Conservation (phyloP, 2,797 vertebrate species). For the Falco rusticolus region DNA sequence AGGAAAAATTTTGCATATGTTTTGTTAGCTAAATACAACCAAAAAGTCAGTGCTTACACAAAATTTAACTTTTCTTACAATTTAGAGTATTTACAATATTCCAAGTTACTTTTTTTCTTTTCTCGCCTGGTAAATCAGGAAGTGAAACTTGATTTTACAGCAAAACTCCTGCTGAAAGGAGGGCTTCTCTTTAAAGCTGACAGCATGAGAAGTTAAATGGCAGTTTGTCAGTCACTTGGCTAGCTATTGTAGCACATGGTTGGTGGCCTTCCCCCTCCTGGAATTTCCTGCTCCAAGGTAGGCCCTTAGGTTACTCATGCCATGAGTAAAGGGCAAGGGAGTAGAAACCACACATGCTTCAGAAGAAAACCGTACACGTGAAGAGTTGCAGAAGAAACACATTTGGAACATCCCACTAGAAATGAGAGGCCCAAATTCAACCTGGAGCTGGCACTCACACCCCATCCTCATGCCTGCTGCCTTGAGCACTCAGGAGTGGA, state of each 20-base stretch:
- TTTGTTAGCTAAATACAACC: neutral
- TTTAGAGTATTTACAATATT: neutral
- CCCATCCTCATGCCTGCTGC: fast-evolving
- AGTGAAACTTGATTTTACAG: constrained; percentile 23
- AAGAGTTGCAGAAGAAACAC: neutral
- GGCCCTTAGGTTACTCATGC: constrained; percentile 35
- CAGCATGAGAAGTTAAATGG: neutral
- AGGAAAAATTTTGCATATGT: neutral
- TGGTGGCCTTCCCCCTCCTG: constrained; percentile 29
- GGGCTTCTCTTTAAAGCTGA: neutral
- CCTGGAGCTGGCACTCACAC: neutral
- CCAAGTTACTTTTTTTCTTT: neutral
- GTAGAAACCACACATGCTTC: neutral
- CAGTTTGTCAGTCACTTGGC: constrained; percentile 31
- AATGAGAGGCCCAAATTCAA: neutral
- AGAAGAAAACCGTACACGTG: neutral
- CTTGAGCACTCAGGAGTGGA: neutral
- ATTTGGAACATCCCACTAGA: neutral
- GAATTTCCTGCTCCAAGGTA: constrained; percentile 60
- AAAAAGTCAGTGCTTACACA: neutral
- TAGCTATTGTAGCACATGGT: neutral
- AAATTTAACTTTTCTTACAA: neutral
- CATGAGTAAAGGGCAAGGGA: neutral
- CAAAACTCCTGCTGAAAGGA: neutral
- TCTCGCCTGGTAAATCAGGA: neutral